phyloP scores from a whole-genome alignment of 2,113 vertebrate genomes.

The Cyprinodon tularosa region DNA sequence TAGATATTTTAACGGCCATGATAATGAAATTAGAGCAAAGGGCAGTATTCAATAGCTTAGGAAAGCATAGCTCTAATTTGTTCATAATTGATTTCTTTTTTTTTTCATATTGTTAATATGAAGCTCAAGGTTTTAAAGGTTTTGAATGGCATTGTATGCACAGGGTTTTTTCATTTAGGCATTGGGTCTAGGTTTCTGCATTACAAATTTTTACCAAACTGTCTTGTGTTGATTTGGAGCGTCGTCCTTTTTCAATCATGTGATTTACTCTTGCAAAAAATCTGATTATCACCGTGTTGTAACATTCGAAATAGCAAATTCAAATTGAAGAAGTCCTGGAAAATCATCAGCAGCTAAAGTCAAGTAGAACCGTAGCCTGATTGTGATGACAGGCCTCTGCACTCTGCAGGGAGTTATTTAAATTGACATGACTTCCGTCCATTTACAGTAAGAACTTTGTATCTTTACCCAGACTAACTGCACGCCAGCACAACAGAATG shows the following conservation, averaged over 20 bases:
- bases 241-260: not conserved
- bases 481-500: slow-evolving; percentile 75
- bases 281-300: not conserved
- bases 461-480: slow-evolving; percentile 58
- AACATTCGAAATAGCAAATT: not conserved
- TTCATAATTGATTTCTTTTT: no score
- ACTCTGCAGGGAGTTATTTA: slow-evolving; percentile 19
- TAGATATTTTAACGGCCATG: no score
- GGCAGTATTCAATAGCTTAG: no score
- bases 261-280: not conserved
- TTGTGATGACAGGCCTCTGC: not conserved
- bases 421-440: slow-evolving; percentile 47
- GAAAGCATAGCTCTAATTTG: no score
- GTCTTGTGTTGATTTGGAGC: not conserved
- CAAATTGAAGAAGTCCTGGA: not conserved
- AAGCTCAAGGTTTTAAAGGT: no score
- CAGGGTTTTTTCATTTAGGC: no score
- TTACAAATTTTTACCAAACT: no score
- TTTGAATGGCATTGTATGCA: no score
- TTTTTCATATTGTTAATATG: no score
- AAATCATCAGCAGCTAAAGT: not conserved
- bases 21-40: not conserved
- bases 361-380: not conserved
- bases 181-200: no score
- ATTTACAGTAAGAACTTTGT: slow-evolving; percentile 51